Evolutionary conservation across 2,797 vertebrate genomes (phyloP), one percentile per base, ranked within the genome.

Genomic region (Diplodus puntazzo): DNA sequence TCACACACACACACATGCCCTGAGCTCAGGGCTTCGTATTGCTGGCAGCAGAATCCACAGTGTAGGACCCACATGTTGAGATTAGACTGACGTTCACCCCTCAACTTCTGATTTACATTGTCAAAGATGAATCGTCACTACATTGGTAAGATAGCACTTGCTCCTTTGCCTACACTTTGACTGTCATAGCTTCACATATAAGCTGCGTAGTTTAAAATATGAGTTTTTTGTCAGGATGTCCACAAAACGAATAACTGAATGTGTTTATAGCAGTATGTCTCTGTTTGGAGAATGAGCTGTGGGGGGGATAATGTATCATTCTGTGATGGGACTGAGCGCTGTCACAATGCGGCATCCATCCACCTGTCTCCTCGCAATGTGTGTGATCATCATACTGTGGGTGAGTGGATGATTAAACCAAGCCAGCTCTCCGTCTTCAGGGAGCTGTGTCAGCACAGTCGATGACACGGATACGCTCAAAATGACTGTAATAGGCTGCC

Each of bases 371-470:
- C 76, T 75, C 12, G 4, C 61, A n/a, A 46, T 52, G 82, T 58
- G 75, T 76, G 83, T 59, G 79, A 87, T 90, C 79, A 75, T 87
- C 62, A 68, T 17, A 49, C 66, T 61, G 80, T 49, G 73, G 67
- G 75, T 76, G 81, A 85, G 83, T 50, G 81, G 85, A 90, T 88
- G 88, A 92, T 93, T 92, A 93, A 92, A 92, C 80, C 72, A 52
- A 72, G 77, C 81, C 58, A 63, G 77, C 81, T 71, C 70, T 87
- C 79, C 62, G 27, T 92, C 89, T 86, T 81, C 55, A 62, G 81
- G 82, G 88, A 91, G 91, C 92, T 89, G 89, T 46, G 87, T 94
- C 93, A 94, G 92, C 94, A 90, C 81, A 66, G 74, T 64, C 11
- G 25, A 80, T 85, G 91, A 89, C 90, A 93, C 30, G 23, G 89